Evolutionary conservation across 2,888 invertebrate species (phyloP).

Genomic region (Entomobrya multifasciata): DNA sequence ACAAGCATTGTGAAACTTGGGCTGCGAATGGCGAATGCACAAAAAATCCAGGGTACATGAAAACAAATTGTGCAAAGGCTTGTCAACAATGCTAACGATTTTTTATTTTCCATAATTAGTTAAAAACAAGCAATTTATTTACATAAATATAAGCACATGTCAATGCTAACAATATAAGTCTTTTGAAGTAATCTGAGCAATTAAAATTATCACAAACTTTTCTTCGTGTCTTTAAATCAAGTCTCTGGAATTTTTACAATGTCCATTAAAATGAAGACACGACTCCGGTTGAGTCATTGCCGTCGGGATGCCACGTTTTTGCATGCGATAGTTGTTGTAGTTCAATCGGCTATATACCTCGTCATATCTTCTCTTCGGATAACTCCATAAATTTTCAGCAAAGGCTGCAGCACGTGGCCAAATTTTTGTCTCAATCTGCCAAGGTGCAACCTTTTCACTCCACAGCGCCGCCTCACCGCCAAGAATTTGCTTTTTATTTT

Average conservation of each 20-base stretch:
- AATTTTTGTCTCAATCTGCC: slow-evolving; percentile 84
- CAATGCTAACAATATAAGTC: background rate
- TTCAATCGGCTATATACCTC: slow-evolving; percentile 82
- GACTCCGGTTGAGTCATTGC: slow-evolving; percentile 76
- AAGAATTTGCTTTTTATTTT: slow-evolving; percentile 41
- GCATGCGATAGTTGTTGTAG: slow-evolving; percentile 86
- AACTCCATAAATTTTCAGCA: slow-evolving; percentile 90
- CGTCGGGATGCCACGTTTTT: slow-evolving; percentile 84
- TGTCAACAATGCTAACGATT: slow-evolving; percentile 63
- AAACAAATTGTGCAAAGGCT: slow-evolving; percentile 65
- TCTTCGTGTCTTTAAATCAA: background rate
- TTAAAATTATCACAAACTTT: background rate
- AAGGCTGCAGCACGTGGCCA: slow-evolving; percentile 92
- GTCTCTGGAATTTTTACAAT: slow-evolving; percentile 63
- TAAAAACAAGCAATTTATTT: no score
- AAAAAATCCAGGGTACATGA: slow-evolving; percentile 75
- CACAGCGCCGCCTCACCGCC: slow-evolving; percentile 86
- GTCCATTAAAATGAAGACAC: slow-evolving; percentile 75
- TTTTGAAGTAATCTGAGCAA: background rate
- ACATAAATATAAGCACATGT: background rate
- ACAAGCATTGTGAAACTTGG: slow-evolving; percentile 72
- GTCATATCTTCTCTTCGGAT: slow-evolving; percentile 82
- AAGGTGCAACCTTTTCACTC: slow-evolving; percentile 86
- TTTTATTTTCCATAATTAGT: no score
- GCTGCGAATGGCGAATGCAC: slow-evolving; percentile 72